phyloP scores from a whole-genome alignment of 2,888 invertebrate species.

The Uropetala carovei region DNA sequence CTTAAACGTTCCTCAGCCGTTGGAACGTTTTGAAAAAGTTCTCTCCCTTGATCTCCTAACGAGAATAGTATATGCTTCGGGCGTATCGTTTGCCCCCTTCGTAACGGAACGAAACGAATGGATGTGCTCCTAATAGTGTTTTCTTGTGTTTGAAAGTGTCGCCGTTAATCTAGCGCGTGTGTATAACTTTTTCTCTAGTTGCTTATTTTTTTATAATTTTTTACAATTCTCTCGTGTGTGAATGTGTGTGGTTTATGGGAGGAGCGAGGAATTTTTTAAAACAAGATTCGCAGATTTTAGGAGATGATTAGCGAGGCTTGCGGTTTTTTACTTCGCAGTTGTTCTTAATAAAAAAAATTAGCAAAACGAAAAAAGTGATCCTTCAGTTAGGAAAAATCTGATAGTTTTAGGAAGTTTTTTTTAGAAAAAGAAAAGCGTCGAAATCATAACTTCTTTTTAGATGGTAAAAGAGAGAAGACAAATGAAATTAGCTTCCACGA shows the following conservation, averaged over 20 bases:
- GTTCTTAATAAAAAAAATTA: constrained; percentile 36
- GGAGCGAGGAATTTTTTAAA: neutral
- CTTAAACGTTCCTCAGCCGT: constrained; percentile 9
- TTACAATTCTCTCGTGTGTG: constrained; percentile 54
- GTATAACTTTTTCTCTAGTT: constrained; percentile 52
- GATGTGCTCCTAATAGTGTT: constrained; percentile 57
- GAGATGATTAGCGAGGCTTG: constrained; percentile 36
- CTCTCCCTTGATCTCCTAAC: constrained; percentile 33
- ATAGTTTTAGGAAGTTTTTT: constrained; percentile 31
- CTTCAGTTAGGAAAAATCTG: neutral
- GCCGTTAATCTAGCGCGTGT: constrained; percentile 49
- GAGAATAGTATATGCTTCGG: constrained; percentile 2
- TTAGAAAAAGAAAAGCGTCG: constrained; percentile 18
- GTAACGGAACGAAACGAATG: constrained; percentile 24
- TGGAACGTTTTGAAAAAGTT: neutral
- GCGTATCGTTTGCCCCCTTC: constrained; percentile 23
- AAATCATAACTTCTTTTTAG: constrained; percentile 31
- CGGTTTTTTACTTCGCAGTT: constrained; percentile 5
- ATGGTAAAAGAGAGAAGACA: constrained; percentile 19
- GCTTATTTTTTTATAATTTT: constrained; percentile 64
- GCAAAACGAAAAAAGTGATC: constrained; percentile 37
- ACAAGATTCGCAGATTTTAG: constrained; percentile 40
- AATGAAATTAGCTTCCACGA: constrained; percentile 56
- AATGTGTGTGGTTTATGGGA: constrained; percentile 49
- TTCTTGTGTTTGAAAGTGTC: constrained; percentile 48